Evolutionary conservation across 2,113 vertebrate genomes (phyloP).

Genomic region (Pavo muticus): DNA sequence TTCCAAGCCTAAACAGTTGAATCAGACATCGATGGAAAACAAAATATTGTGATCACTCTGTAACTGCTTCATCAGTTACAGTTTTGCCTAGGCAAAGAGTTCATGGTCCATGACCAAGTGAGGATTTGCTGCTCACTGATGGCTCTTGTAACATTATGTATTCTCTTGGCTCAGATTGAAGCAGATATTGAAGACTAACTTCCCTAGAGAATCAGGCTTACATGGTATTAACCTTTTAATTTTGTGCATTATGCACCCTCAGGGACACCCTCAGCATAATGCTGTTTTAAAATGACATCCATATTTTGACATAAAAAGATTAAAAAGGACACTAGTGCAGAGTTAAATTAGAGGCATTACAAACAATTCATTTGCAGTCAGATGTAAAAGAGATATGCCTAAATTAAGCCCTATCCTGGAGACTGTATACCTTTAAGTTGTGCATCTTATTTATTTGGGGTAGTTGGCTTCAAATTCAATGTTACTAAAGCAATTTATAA

Average conservation of each 20-base stretch:
- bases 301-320: not conserved
- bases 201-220: not conserved
- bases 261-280: not conserved
- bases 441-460: not conserved
- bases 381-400: not conserved
- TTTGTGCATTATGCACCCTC: not conserved
- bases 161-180: not conserved
- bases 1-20: not conserved
- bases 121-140: not conserved
- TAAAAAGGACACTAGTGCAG: not conserved
- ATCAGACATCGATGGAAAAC: not conserved
- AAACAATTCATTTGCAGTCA: not conserved
- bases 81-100: not conserved
- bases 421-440: accelerated
- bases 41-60: not conserved
- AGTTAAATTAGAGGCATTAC: not conserved
- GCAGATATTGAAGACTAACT: not conserved
- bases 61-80: not conserved
- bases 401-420: not conserved
- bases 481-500: not conserved
- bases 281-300: conserved; percentile 3
- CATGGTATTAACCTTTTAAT: not conserved
- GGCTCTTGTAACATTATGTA: not conserved
- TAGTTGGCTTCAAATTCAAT: not conserved
- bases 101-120: not conserved